Base-by-base conservation (phyloP, 2,888 invertebrate species). In the Nineta flava region DNA sequence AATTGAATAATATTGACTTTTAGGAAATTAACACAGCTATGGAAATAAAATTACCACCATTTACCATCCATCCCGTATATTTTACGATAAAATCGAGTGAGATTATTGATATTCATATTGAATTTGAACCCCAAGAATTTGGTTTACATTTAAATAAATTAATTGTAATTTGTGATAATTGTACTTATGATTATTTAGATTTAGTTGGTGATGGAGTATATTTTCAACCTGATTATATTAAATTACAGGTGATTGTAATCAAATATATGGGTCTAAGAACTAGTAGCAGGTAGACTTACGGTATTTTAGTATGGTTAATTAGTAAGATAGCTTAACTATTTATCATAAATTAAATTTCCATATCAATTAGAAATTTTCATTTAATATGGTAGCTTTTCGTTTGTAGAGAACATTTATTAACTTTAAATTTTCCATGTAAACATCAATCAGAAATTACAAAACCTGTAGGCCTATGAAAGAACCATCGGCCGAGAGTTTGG, bases 131-230 rank as follows among this genome's bases (percentile, higher is more conserved):
- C 0, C 54, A 55, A 12, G 53, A 57, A 42, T 57, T 55, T 16
- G 70, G 70, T 13, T 54, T 68, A 44, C 59, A 65, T 58, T 59
- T 63, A 2, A 68, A 71, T 53, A 67, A 65, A 45, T 52, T 70
- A 10, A 64, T 61, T 49, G 51, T 70, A 16, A 55, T 70, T 12
- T 66, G 69, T 49, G 64, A 70, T 53, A 72, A 71, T 55, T 63
- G 64, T 44, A 58, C 63, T 1, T 58, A 62, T 26, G 56, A 65
- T 49, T 58, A 61, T 44, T 55, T 67, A 3, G 69, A 71, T 53
- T 55, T 72, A 35, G 58, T 70, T 17, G 72, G 71, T 2, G 71
- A 72, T 53, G 68, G 66, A 13, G 50, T 69, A 2, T 53, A 61
- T 32, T 70, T 67, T 53, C 60, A 65, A 16, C 55, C 57, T 15